phyloP scores from a whole-genome alignment of 1,140 invertebrate species.

The Cydia pomonella region DNA sequence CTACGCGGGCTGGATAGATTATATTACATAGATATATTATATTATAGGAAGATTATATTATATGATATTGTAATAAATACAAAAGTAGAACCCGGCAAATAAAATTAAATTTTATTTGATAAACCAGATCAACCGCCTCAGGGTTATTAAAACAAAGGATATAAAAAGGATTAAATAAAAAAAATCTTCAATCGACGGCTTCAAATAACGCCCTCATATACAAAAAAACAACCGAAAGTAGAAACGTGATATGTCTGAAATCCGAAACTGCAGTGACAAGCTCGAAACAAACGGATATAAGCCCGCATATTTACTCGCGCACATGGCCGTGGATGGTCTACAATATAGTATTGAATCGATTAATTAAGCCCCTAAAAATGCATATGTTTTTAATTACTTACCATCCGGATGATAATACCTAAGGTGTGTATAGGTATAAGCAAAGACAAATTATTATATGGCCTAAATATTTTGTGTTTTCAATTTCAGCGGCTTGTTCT shows the following conservation, averaged over 20 bases:
- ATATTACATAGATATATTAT: too few species aligned
- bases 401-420: too few species aligned
- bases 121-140: not conserved
- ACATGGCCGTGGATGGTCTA: not conserved
- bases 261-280: slow-evolving; percentile 41
- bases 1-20: too few species aligned
- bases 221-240: slow-evolving; percentile 38
- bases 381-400: not conserved
- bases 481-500: too few species aligned
- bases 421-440: too few species aligned
- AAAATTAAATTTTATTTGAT: not conserved
- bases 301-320: slow-evolving; percentile 44
- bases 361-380: not conserved
- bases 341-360: not conserved
- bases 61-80: too few species aligned
- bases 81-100: too few species aligned
- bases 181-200: not conserved
- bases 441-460: too few species aligned
- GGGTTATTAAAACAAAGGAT: not conserved
- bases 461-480: too few species aligned
- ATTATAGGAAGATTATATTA: too few species aligned
- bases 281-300: slow-evolving; percentile 40
- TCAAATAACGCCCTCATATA: slow-evolving; percentile 35
- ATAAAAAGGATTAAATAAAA: slow-evolving; percentile 3
- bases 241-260: slow-evolving; percentile 50